These are phyloP conservation scores for Nemopilema nomurai DNA, from an alignment of 30 jellyfish, hydroid and myxozoan genomes.

Conservation along the genomic window DNA sequence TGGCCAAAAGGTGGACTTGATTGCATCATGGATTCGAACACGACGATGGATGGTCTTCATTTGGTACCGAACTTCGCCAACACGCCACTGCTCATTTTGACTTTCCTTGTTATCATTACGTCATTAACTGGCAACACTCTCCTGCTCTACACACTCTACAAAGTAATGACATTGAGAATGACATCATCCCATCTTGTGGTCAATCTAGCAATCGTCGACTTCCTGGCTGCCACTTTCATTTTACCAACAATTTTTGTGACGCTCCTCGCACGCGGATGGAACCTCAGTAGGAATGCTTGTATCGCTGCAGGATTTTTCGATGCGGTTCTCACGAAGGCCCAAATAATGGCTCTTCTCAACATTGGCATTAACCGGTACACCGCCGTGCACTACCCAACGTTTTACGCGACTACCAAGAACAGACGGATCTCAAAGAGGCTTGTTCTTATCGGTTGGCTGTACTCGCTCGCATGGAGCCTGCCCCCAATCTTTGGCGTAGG, in stretches of 20 bases:
- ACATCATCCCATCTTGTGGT: constrained; percentile 37
- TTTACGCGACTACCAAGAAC: constrained; percentile 18
- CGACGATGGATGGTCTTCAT: neutral
- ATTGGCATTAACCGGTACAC: constrained; percentile 43
- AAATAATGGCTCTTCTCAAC: constrained; percentile 48
- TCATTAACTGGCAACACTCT: constrained; percentile 41
- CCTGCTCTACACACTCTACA: constrained; percentile 14
- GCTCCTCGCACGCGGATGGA: constrained; percentile 16
- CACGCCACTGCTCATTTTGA: neutral
- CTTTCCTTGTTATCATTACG: neutral
- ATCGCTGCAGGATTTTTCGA: constrained; percentile 40
- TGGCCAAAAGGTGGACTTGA: no score
- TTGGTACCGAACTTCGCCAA: neutral
- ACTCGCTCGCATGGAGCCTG: constrained; percentile 39
- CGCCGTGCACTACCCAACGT: constrained; percentile 52
- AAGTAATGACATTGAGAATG: constrained; percentile 14
- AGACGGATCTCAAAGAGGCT: constrained; percentile 5
- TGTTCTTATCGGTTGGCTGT: constrained; percentile 26
- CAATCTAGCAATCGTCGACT: constrained; percentile 36
- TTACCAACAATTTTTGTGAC: constrained; percentile 28
- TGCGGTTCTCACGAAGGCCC: constrained; percentile 44
- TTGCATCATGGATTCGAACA: neutral
- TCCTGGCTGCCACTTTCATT: constrained; percentile 4
- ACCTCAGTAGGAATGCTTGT: neutral
- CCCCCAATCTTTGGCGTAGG: constrained; percentile 55